Conservation (phyloP, 1,140 invertebrate species). For the Galleria mellonella region DNA sequence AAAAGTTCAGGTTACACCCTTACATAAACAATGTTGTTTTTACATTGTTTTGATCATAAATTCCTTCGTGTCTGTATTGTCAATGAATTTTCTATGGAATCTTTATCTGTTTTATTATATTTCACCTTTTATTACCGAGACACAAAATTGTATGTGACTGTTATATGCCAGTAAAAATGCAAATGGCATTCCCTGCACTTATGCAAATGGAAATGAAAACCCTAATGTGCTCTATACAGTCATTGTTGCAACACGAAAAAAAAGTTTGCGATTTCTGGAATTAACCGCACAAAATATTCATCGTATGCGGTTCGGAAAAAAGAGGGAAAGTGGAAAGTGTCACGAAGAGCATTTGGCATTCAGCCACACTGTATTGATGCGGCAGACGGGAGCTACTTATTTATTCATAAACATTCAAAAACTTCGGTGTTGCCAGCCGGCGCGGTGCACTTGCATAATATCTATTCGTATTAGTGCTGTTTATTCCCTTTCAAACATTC, state of each 20-base stretch:
- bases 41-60: too few relatives aligned
- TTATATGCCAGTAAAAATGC: too few relatives aligned
- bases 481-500: slow-evolving; percentile 2
- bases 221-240: too few relatives aligned
- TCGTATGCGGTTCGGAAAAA: slow-evolving; percentile 42
- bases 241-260: neutral
- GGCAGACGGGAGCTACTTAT: slow-evolving; percentile 50
- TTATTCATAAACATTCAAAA: slow-evolving; percentile 70
- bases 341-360: slow-evolving; percentile 65
- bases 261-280: slow-evolving; percentile 14
- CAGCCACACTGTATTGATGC: slow-evolving; percentile 54
- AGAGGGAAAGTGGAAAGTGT: slow-evolving; percentile 65
- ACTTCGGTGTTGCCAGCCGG: slow-evolving; percentile 24
- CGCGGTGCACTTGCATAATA: neutral
- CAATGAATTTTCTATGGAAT: too few relatives aligned
- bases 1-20: too few relatives aligned
- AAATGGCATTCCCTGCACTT: too few relatives aligned
- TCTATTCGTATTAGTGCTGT: neutral
- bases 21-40: too few relatives aligned
- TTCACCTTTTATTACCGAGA: too few relatives aligned
- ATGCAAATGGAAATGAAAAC: too few relatives aligned
- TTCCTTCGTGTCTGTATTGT: too few relatives aligned
- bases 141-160: too few relatives aligned
- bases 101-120: too few relatives aligned
- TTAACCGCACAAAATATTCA: slow-evolving; percentile 56